phyloP scores from a whole-genome alignment of 92 coral and sea anemone genomes.

The Scolanthus callimorphus region DNA sequence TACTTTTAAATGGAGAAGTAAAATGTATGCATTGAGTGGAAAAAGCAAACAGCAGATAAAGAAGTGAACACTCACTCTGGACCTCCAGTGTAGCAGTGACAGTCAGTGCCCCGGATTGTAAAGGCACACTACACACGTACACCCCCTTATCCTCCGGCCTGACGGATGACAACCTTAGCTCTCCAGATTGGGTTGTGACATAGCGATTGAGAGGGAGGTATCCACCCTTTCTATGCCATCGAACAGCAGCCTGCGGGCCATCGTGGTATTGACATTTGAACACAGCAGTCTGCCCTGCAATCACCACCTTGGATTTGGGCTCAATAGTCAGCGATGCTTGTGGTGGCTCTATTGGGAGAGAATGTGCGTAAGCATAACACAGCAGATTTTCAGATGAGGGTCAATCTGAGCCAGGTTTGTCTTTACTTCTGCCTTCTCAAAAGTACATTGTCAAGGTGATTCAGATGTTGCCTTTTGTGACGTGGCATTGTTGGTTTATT shows the following conservation, averaged over 20 bases:
- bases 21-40: too few relatives aligned
- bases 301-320: conserved; percentile 40
- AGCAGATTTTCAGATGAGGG: too few relatives aligned
- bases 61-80: conserved; percentile 80
- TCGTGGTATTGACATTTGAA: conserved; percentile 59
- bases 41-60: too few relatives aligned
- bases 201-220: conserved; percentile 48
- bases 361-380: too few relatives aligned
- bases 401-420: too few relatives aligned
- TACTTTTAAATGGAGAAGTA: too few relatives aligned
- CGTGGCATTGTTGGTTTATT: too few relatives aligned
- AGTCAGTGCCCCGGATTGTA: conserved; percentile 36
- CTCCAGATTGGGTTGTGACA: conserved; percentile 32
- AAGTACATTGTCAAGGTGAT: too few relatives aligned
- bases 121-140: conserved; percentile 57
- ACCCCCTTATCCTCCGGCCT: conserved; percentile 57
- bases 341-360: too few relatives aligned
- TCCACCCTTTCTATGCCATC: conserved; percentile 72
- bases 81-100: conserved; percentile 53
- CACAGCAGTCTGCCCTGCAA: conserved; percentile 31
- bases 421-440: too few relatives aligned
- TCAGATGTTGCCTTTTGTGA: too few relatives aligned
- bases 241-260: conserved; percentile 53
- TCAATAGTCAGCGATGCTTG: conserved; percentile 39
- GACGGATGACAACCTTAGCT: conserved; percentile 27